A percentile compares a stretch with the other conserved stretches of the same genome.
Evolutionary conservation across 2,797 vertebrate genomes (phyloP).

Genomic region (Argyrosomus regius): DNA sequence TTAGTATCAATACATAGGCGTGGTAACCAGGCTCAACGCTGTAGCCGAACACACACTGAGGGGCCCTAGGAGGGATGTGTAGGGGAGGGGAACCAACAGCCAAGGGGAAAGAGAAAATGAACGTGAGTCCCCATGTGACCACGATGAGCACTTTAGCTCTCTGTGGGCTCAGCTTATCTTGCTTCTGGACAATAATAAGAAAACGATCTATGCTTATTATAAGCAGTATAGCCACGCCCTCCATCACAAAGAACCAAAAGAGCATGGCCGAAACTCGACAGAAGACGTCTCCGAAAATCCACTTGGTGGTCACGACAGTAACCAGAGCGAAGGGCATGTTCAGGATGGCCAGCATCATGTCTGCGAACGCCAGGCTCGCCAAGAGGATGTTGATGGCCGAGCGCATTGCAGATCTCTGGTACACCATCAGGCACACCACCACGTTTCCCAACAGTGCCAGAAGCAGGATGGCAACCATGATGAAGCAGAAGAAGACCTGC

Average conservation of each 20-base stretch:
- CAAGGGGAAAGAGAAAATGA: slow-evolving; percentile 92
- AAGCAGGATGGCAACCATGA: slow-evolving; percentile 91
- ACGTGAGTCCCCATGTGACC: slow-evolving; percentile 93
- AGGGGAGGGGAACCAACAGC: slow-evolving; percentile 91
- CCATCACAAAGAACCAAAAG: slow-evolving; percentile 96
- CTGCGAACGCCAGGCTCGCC: slow-evolving; percentile 96
- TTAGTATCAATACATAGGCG: slow-evolving; percentile 91
- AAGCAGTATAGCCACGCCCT: slow-evolving; percentile 95
- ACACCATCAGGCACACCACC: slow-evolving; percentile 98
- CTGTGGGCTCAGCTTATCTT: slow-evolving; percentile 95
- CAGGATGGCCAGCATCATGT: slow-evolving; percentile 95
- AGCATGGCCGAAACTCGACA: slow-evolving; percentile 96
- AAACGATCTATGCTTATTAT: slow-evolving; percentile 98
- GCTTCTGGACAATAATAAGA: slow-evolving; percentile 97
- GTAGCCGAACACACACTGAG: slow-evolving; percentile 96
- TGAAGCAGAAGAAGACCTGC: slow-evolving; percentile 92
- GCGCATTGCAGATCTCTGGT: slow-evolving; percentile 97
- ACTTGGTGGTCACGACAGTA: slow-evolving; percentile 91
- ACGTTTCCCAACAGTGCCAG: slow-evolving; percentile 95
- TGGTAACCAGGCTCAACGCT: slow-evolving; percentile 89
- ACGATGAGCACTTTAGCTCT: slow-evolving; percentile 93
- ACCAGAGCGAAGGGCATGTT: slow-evolving; percentile 97
- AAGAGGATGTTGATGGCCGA: slow-evolving; percentile 99
- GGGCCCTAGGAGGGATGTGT: slow-evolving; percentile 92
- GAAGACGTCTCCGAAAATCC: slow-evolving; percentile 94